Evolutionary conservation across 2,888 invertebrate genomes (phyloP).

Genomic region (Mythimna vitellina): DNA sequence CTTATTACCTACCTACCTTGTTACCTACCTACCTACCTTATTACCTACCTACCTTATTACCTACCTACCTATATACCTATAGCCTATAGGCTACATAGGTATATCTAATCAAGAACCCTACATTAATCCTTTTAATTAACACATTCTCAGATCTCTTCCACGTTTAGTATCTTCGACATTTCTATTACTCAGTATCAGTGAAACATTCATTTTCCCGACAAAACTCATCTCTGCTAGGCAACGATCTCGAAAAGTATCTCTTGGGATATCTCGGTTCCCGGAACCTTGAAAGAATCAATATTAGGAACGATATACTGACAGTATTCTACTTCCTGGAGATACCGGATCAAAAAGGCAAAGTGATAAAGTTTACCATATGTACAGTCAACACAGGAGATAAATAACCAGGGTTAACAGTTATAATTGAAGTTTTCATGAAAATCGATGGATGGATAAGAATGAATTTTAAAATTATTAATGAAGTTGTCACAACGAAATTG

Average conservation of each 20-base stretch:
- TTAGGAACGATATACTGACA: slow-evolving; percentile 5
- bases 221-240: background rate
- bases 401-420: too few relatives aligned
- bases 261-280: slow-evolving; percentile 10
- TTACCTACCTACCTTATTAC: too few relatives aligned
- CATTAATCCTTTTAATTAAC: background rate
- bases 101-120: too few relatives aligned
- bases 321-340: background rate
- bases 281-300: slow-evolving; percentile 43
- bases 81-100: too few relatives aligned
- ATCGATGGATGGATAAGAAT: too few relatives aligned
- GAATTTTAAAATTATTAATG: too few relatives aligned
- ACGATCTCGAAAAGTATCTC: background rate
- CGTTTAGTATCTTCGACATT: background rate
- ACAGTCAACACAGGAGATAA: too few relatives aligned
- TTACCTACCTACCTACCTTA: too few relatives aligned
- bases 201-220: slow-evolving; percentile 11
- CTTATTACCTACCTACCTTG: too few relatives aligned
- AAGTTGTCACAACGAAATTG: too few relatives aligned
- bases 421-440: too few relatives aligned
- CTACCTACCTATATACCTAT: too few relatives aligned
- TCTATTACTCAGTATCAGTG: background rate
- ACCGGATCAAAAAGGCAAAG: slow-evolving; percentile 9
- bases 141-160: background rate
- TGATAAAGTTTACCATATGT: slow-evolving; percentile 4